Conservation (phyloP, 2,888 invertebrate genomes). For the Therioaphis trifolii region DNA sequence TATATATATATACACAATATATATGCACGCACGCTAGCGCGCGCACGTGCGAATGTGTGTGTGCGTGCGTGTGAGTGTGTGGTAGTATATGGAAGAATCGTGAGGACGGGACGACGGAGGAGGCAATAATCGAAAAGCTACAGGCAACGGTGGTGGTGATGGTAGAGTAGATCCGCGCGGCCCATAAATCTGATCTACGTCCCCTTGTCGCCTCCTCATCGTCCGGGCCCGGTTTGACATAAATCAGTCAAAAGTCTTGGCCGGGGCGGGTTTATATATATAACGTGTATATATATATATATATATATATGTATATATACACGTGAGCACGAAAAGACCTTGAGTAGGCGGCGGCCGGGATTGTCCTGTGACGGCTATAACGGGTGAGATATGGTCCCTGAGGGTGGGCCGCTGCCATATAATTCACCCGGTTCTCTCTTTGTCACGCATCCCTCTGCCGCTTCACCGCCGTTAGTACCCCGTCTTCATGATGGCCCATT, state of each 20-base stretch:
- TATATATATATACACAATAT: no score
- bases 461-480: slow-evolving; percentile 27
- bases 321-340: slow-evolving; percentile 54
- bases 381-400: slow-evolving; percentile 63
- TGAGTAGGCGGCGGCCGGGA: slow-evolving; percentile 63
- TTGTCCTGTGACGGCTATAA: slow-evolving; percentile 63
- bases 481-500: slow-evolving; percentile 62
- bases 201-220: slow-evolving; percentile 54
- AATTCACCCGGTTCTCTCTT: slow-evolving; percentile 63
- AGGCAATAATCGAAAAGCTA: slow-evolving; percentile 63
- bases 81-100: neutral
- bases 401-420: slow-evolving; percentile 63
- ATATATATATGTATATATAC: neutral
- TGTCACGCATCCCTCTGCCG: slow-evolving; percentile 58
- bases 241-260: slow-evolving; percentile 63
- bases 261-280: slow-evolving; percentile 58
- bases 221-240: slow-evolving; percentile 59
- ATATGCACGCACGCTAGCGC: no score
- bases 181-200: slow-evolving; percentile 63
- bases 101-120: neutral
- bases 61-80: neutral
- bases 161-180: slow-evolving; percentile 57
- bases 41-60: no score
- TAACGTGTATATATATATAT: neutral
- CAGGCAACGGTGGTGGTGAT: slow-evolving; percentile 34